A percentile compares a stretch with the other conserved stretches of the same genome.
Conservation (phyloP, 2,888 invertebrate genomes). For the Diabrotica balteata region DNA sequence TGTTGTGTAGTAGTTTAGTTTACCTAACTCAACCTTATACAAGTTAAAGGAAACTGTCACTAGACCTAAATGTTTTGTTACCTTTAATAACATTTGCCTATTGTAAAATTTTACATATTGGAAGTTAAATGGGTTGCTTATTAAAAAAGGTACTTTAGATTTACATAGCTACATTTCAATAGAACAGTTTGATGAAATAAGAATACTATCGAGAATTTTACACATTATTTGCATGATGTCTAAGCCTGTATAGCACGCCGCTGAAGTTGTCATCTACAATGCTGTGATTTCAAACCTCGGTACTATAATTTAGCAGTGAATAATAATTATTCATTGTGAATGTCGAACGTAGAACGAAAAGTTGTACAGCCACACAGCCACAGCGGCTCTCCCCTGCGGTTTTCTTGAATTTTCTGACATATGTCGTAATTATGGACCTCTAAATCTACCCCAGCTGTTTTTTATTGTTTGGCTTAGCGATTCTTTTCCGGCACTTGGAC, state of each 20-base stretch:
- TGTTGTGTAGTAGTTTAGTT: too few relatives aligned
- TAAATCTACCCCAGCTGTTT: constrained; percentile 52
- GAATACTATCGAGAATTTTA: too few relatives aligned
- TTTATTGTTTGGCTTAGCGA: constrained; percentile 41
- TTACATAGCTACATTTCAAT: too few relatives aligned
- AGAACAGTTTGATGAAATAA: too few relatives aligned
- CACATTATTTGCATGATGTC: too few relatives aligned
- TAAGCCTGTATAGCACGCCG: background rate
- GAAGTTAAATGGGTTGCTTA: too few relatives aligned
- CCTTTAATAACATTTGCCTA: too few relatives aligned
- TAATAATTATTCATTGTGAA: constrained; percentile 55
- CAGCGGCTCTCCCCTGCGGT: constrained; percentile 54
- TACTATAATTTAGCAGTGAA: constrained; percentile 49
- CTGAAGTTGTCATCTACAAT: constrained; percentile 41
- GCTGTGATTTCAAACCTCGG: constrained; percentile 37
- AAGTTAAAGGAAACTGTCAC: too few relatives aligned
- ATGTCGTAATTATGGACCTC: constrained; percentile 55
- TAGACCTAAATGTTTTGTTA: too few relatives aligned
- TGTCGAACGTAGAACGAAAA: constrained; percentile 39
- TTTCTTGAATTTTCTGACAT: constrained; percentile 57
- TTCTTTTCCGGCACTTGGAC: constrained; percentile 45
- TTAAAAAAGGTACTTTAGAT: too few relatives aligned
- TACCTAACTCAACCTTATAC: too few relatives aligned
- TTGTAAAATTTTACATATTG: too few relatives aligned
- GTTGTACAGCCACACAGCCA: constrained; percentile 50